phyloP scores from a whole-genome alignment of 2,888 invertebrate species.

The Calameuta pallipes region DNA sequence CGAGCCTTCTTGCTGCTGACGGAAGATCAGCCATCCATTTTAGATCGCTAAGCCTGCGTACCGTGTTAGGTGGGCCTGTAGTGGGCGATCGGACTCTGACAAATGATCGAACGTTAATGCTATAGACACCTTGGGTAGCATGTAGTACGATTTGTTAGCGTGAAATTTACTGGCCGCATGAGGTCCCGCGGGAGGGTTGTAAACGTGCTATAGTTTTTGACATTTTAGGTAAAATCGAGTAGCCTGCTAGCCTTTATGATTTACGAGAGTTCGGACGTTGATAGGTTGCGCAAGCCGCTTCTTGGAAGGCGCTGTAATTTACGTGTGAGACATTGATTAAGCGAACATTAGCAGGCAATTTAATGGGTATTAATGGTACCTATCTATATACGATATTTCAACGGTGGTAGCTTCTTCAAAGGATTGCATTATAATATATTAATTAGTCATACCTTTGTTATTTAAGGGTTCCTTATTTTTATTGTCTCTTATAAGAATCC shows the following conservation, averaged over 20 bases:
- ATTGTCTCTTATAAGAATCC: neutral
- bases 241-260: neutral
- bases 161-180: neutral
- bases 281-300: neutral
- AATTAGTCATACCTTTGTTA: neutral
- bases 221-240: neutral
- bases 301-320: neutral
- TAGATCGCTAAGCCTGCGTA: constrained; percentile 34
- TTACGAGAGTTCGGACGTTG: neutral
- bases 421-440: neutral
- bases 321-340: neutral
- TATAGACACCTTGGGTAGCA: neutral
- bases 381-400: neutral
- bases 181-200: neutral
- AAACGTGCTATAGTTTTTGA: neutral
- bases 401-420: neutral
- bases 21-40: constrained; percentile 39
- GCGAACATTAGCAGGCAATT: neutral
- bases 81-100: neutral
- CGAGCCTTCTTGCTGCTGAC: constrained; percentile 14
- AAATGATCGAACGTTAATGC: neutral
- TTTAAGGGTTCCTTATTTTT: neutral
- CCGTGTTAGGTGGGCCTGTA: neutral
- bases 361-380: neutral
- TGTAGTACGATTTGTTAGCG: neutral